phyloP scores from a whole-genome alignment of 1,140 invertebrate genomes.

The Microplitis mediator region DNA sequence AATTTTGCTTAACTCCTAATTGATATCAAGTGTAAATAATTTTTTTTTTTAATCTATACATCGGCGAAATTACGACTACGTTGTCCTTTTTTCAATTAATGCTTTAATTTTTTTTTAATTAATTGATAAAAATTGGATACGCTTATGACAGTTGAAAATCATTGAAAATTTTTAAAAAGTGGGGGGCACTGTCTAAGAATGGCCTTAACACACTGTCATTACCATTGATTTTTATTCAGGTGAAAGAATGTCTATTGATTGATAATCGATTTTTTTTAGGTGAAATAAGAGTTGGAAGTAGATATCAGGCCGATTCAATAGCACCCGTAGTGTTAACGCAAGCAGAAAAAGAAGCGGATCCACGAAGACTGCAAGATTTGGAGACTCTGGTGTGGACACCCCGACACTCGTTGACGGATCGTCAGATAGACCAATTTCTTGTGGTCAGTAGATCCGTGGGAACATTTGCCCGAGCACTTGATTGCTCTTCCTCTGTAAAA shows the following conservation, averaged over 20 bases:
- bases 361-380: conserved; percentile 76
- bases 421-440: conserved; percentile 98
- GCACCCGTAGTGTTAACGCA: conserved; percentile 46
- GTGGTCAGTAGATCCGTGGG: conserved; percentile 97
- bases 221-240: too few species aligned
- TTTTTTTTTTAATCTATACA: too few species aligned
- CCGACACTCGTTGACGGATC: conserved; percentile 84
- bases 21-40: too few species aligned
- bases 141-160: too few species aligned
- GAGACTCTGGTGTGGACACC: conserved; percentile 96
- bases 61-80: too few species aligned
- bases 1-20: too few species aligned
- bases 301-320: conserved; percentile 89
- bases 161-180: too few species aligned
- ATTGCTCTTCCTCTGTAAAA: conserved; percentile 97
- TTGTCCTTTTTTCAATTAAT: too few species aligned
- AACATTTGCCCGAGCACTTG: conserved; percentile 96
- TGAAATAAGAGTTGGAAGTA: conserved; percentile 84
- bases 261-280: conserved; percentile 39
- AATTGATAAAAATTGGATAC: too few species aligned
- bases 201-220: background rate
- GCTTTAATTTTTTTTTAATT: too few species aligned
- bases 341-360: conserved; percentile 74
- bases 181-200: too few species aligned
- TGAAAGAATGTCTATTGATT: background rate